phyloP scores from a whole-genome alignment of 2,888 invertebrate genomes.

The Eurytoma adleriae region DNA sequence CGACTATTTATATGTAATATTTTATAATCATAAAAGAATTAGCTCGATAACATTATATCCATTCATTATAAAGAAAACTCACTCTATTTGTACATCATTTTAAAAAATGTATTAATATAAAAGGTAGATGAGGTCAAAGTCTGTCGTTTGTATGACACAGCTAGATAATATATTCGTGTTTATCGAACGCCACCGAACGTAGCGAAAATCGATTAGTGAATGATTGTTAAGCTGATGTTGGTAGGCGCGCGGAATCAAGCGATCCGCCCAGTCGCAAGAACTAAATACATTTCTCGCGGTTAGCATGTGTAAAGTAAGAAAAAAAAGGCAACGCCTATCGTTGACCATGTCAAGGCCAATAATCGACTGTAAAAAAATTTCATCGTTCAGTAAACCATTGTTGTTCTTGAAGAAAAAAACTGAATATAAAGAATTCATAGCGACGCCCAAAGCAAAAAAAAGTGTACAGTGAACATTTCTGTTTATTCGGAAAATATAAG shows the following conservation, averaged over 20 bases:
- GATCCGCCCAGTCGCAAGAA: conserved; percentile 42
- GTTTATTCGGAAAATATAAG: conserved; percentile 1
- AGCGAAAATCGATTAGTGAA: conserved; percentile 41
- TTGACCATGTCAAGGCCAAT: conserved; percentile 39
- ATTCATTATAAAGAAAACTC: conserved; percentile 35
- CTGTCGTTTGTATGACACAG: conserved; percentile 49
- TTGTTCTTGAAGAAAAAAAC: conserved; percentile 24
- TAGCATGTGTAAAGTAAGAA: conserved; percentile 33
- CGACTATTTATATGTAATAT: conserved; percentile 30
- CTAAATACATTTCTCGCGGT: conserved; percentile 30
- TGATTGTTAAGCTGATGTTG: conserved; percentile 47
- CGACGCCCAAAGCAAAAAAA: not conserved
- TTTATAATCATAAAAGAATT: conserved; percentile 11
- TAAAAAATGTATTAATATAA: conserved; percentile 28
- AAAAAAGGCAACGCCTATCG: conserved; percentile 24
- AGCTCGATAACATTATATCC: not conserved
- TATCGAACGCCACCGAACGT: conserved; percentile 30
- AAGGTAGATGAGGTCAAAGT: conserved; percentile 49
- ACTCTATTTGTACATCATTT: conserved; percentile 43
- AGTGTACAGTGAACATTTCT: conserved; percentile 1
- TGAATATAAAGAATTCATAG: conserved; percentile 13
- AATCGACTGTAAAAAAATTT: conserved; percentile 47
- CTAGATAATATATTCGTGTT: conserved; percentile 50
- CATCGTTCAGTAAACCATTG: conserved; percentile 25
- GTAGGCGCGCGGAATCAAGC: conserved; percentile 30